A percentile compares a stretch with the other conserved stretches of the same genome.
These are phyloP conservation scores for Prosopocoilus inquinatus DNA, from an alignment of 2,888 invertebrate genomes.

Conservation along the genomic window DNA sequence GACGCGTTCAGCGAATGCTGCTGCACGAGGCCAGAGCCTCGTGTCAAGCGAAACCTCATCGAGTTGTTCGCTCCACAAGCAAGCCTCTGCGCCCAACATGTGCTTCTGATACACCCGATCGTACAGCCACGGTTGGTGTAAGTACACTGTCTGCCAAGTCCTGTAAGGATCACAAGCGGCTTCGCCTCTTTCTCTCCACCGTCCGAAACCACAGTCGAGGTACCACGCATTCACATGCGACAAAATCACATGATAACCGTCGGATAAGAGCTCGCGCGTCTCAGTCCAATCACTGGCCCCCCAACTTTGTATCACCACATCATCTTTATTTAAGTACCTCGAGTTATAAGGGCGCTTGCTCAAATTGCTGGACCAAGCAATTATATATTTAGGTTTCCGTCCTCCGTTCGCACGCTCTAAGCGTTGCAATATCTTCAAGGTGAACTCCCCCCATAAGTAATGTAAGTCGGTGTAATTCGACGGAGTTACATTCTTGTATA, in stretches of 20 bases:
- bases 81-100: conserved; percentile 75
- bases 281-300: conserved; percentile 80
- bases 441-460: conserved; percentile 78
- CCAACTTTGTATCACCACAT: conserved; percentile 74
- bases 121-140: conserved; percentile 72
- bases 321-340: conserved; percentile 50
- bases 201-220: conserved; percentile 83
- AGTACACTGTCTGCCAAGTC: conserved; percentile 84
- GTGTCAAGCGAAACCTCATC: conserved; percentile 72
- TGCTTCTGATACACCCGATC: conserved; percentile 40
- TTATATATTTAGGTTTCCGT: conserved; percentile 55
- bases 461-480: conserved; percentile 72
- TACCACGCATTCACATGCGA: conserved; percentile 90
- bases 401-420: conserved; percentile 64
- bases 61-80: conserved; percentile 83
- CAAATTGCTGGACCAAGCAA: conserved; percentile 76
- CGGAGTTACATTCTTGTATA: conserved; percentile 38
- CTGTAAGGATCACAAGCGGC: conserved; percentile 86
- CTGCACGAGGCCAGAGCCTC: conserved; percentile 79
- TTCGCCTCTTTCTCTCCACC: conserved; percentile 80
- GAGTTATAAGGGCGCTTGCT: conserved; percentile 68
- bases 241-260: conserved; percentile 74
- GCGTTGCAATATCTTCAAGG: conserved; percentile 60
- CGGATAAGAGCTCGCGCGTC: conserved; percentile 71
- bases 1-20: conserved; percentile 78